These are phyloP conservation scores for Neodiprion lecontei DNA, from an alignment of 1,140 invertebrate species.

Conservation along the genomic window DNA sequence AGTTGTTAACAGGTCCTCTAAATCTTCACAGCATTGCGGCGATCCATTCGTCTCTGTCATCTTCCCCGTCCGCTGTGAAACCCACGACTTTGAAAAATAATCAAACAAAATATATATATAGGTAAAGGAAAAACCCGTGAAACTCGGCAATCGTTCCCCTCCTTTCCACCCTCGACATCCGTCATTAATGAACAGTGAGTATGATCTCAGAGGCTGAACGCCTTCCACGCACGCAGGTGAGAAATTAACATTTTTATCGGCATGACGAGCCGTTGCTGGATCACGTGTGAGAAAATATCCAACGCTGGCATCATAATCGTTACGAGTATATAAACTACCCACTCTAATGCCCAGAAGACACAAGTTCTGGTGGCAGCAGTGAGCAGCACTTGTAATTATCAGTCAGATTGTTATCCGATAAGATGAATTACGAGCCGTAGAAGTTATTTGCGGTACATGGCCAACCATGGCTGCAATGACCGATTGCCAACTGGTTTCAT, in stretches of 20 bases:
- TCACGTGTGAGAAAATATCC: background rate
- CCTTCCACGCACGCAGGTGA: too few relatives aligned
- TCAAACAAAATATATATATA: background rate
- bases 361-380: background rate
- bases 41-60: background rate
- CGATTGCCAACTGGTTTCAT: background rate
- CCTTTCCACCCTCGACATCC: too few relatives aligned
- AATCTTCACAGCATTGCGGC: background rate
- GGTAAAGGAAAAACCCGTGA: background rate
- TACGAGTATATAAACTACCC: background rate
- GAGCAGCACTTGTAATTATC: background rate
- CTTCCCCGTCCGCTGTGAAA: background rate
- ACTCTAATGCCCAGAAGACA: background rate
- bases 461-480: background rate
- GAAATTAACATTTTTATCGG: too few relatives aligned
- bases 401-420: background rate
- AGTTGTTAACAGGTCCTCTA: background rate
- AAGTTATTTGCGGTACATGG: background rate
- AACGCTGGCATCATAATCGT: background rate
- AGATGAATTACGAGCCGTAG: constrained; percentile 5
- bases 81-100: background rate
- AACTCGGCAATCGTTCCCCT: too few relatives aligned
- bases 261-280: too few relatives aligned
- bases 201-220: too few relatives aligned
- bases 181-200: too few relatives aligned